Evolutionary conservation across 2,113 vertebrate genomes (phyloP).

Genomic region (Sarotherodon lohbergeri): DNA sequence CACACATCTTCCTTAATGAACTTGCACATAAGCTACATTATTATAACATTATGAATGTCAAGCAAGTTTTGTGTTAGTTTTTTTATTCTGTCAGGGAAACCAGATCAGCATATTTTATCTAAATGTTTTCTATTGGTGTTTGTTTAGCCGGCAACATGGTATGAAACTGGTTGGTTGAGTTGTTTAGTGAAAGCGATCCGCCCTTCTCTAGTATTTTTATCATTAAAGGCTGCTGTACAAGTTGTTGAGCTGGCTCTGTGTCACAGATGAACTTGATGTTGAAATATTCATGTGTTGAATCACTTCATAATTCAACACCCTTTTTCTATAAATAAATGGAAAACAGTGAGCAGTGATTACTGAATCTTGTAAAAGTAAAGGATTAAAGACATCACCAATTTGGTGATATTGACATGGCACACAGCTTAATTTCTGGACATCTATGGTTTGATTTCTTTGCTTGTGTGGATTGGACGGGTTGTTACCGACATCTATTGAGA

Average conservation of each 20-base stretch:
- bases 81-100: background rate
- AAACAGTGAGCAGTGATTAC: background rate
- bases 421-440: background rate
- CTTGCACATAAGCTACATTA: background rate
- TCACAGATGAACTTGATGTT: background rate
- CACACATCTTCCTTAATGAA: accelerated
- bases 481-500: accelerated
- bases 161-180: slow-evolving; percentile 34
- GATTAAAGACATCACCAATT: background rate
- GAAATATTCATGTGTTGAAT: background rate
- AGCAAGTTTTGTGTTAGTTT: background rate
- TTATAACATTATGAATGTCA: background rate
- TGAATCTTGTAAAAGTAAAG: background rate
- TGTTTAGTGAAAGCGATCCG: background rate
- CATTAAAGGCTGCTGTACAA: background rate
- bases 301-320: background rate
- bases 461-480: accelerated
- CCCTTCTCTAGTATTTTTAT: background rate
- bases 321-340: background rate
- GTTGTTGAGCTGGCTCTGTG: background rate
- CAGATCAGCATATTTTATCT: background rate
- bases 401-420: accelerated
- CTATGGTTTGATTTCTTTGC: background rate
- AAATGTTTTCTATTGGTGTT: background rate
- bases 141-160: background rate